phyloP scores from a whole-genome alignment of 2,888 invertebrate genomes.

The Meiosimyza platycephala region DNA sequence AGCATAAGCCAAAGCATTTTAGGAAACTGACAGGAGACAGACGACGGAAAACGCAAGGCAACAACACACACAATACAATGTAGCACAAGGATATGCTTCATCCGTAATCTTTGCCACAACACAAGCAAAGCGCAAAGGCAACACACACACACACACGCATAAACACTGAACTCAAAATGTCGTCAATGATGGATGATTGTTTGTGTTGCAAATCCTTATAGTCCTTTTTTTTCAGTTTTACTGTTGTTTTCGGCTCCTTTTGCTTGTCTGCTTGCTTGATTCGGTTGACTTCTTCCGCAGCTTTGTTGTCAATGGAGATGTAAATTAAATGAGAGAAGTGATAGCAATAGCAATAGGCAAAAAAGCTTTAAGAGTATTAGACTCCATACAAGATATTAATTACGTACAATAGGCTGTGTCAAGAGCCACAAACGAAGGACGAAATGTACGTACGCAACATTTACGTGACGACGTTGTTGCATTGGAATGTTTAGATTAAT shows the following conservation, averaged over 20 bases:
- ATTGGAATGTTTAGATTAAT: conserved; percentile 12
- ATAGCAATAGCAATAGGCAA: neutral
- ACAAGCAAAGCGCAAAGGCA: neutral
- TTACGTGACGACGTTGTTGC: neutral
- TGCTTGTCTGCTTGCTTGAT: neutral
- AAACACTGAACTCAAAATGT: conserved; percentile 16
- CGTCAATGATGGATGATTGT: conserved; percentile 37
- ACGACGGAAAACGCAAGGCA: neutral
- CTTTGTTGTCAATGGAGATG: conserved; percentile 26
- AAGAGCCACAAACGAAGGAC: neutral
- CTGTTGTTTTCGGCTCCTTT: too few relatives aligned
- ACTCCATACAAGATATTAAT: conserved; percentile 8
- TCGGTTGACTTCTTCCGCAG: conserved; percentile 22
- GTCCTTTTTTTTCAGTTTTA: neutral
- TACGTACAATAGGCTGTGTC: neutral
- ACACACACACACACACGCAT: neutral
- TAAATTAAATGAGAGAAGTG: conserved; percentile 9
- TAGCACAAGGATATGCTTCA: conserved; percentile 27
- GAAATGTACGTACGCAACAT: neutral
- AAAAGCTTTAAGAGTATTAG: neutral
- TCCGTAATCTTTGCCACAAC: conserved; percentile 37
- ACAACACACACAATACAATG: neutral
- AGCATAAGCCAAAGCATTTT: neutral
- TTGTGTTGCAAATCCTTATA: conserved; percentile 22
- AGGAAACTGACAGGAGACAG: conserved; percentile 1